Evolutionary conservation across 2,113 vertebrate species (phyloP), one percentile per base, ranked within the genome.

Genomic region (Mustela lutreola): DNA sequence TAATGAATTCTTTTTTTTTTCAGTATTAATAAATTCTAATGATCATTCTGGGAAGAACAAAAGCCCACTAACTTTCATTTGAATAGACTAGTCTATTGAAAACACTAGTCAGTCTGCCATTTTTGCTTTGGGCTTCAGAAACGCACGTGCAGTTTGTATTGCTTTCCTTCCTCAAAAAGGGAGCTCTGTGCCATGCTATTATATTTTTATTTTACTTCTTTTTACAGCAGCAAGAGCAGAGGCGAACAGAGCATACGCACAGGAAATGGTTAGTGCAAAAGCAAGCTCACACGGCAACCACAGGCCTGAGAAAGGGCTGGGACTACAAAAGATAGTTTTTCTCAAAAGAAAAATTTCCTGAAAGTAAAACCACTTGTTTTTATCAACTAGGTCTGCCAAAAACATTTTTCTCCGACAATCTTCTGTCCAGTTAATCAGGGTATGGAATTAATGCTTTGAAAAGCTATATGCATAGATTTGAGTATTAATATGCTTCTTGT

Each of bases 181-280:
- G 60, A 94, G 82, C 62, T 50, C 42, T 45, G 50, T 33, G 75
- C 50, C 48, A 39, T 45, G 33, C 45, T 92, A n/a, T 78, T 65
- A 15, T 10, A 36, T 82, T 50, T 94, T 63, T 90, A 5, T 28
- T 84, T 81, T 42, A 42, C 21, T 84, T 89, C 63, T 67, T 91
- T 89, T 92, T 67, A 88, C 36, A 45, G 63, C 70, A 96, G 84
- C n/a, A 63, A 89, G 26, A 92, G 63, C 58, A 81, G 33, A 95
- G 73, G 22, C 28, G 33, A 19, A 45, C 79, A 53, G 14, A 62
- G 33, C 3, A 0, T 28, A 8, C 48, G 36, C 56, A 88, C 90
- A 97, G 96, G 95, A 98, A 97, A 76, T 78, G 53, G 92, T 92
- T 31, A 39, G 24, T 19, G 2, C 14, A 26, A 53, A 82, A 11